phyloP scores from a whole-genome alignment of 1,140 invertebrate genomes.

The Tachypleus tridentatus region DNA sequence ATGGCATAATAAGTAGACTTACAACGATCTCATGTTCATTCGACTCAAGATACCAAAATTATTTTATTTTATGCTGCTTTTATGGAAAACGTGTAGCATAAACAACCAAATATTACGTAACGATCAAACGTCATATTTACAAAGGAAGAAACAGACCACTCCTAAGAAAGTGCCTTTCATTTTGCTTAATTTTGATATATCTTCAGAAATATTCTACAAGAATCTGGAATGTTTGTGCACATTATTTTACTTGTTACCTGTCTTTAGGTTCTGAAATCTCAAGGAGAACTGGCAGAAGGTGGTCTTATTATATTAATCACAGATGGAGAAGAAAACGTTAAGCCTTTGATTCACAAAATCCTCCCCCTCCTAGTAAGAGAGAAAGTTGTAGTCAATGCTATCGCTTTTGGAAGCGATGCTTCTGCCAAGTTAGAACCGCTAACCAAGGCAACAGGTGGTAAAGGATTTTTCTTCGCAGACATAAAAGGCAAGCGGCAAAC shows the following conservation, averaged over 20 bases:
- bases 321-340: constrained; percentile 27
- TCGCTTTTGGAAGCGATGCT: constrained; percentile 23
- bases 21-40: too few relatives aligned
- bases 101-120: too few relatives aligned
- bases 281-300: constrained; percentile 12
- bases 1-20: too few relatives aligned
- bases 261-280: constrained; percentile 11
- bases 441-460: constrained; percentile 19
- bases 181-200: too few relatives aligned
- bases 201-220: too few relatives aligned
- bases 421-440: constrained; percentile 17
- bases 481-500: constrained; percentile 11
- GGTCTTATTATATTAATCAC: constrained; percentile 25
- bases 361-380: constrained; percentile 12
- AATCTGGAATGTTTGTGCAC: too few relatives aligned
- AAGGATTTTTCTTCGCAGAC: constrained; percentile 18
- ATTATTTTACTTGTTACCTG: neutral
- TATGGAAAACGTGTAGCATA: too few relatives aligned
- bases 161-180: too few relatives aligned
- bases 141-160: too few relatives aligned
- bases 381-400: constrained; percentile 21
- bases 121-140: too few relatives aligned
- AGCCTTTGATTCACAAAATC: constrained; percentile 21
- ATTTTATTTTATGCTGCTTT: too few relatives aligned
- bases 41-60: too few relatives aligned